Base-by-base conservation (phyloP, 1,140 invertebrate species). In the Dryas iulia region DNA sequence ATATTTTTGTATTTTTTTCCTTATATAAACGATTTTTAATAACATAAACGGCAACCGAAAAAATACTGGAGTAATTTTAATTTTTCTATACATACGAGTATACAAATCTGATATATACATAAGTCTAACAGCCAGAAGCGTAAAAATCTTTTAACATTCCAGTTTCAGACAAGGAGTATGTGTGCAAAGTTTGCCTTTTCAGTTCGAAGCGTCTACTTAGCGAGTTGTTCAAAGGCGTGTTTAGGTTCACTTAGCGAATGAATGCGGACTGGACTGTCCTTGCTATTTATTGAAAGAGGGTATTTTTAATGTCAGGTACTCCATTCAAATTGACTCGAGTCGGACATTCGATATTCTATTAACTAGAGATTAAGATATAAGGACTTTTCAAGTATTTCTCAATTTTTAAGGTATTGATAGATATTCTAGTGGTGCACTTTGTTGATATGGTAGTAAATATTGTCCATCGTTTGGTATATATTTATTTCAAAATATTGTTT, bases 181-280 rank as follows among this genome's bases (percentile, higher is more conserved):
- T 69, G 59, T 67, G 74, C 66, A 78, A 81, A 81, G 73, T 74
- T 76, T 70, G 70, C 79, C 83, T 87, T 85, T 83, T 77, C 68
- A 78, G 77, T 72, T 74, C 64, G 74, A 79, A 84, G 84, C 85
- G 80, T 69, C 77, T 77, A 76, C 74, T 80, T 76, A 80, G 66
- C 68, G 66, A 73, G 77, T 79, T 76, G 69, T 67, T 78, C 69
- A 77, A 74, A 76, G 68, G 66, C 74, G 78, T 79, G 75, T 85
- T 87, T 81, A 79, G 79, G 72, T 84, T 86, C 87, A 87, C 87
- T 89, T 89, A 86, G 83, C 77, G 79, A 85, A 89, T 90, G 86
- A 87, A 90, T 86, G 72, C 80, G 59, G 56, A 73, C 73, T 72
- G 81, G 72, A 73, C 74, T 79, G 83, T 83, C 82, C 83, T 79